phyloP scores from a whole-genome alignment of 1,140 invertebrate genomes.

The Zaprionus ornatus region DNA sequence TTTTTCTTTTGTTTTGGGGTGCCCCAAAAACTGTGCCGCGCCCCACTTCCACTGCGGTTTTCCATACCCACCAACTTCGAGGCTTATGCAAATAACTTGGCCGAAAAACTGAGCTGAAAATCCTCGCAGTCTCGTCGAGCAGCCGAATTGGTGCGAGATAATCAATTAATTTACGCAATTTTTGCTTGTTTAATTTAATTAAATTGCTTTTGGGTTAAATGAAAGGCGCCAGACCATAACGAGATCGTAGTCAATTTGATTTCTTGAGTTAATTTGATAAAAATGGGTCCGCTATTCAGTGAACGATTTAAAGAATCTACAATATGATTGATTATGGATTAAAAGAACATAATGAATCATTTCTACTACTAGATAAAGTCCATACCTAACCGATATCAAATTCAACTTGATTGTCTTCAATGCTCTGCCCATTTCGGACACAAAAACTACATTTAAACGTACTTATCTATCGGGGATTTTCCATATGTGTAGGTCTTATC shows the following conservation, averaged over 20 bases:
- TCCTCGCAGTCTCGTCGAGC: not conserved
- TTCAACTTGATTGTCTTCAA: not conserved
- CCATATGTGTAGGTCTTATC: slow-evolving; percentile 10
- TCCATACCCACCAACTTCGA: not conserved
- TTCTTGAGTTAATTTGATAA: not conserved
- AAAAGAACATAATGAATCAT: not conserved
- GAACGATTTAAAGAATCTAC: not conserved
- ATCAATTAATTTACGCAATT: slow-evolving; percentile 25
- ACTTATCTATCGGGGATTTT: slow-evolving; percentile 1
- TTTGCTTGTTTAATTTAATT: slow-evolving; percentile 18
- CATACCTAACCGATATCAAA: not conserved
- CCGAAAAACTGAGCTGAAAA: slow-evolving; percentile 9
- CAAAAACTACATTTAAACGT: not conserved
- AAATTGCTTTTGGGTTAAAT: slow-evolving; percentile 1
- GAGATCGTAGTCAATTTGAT: not conserved
- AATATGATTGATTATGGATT: not conserved
- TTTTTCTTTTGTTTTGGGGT: not conserved
- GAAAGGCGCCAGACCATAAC: not conserved
- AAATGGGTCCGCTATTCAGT: not conserved
- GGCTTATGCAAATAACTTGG: slow-evolving; percentile 37
- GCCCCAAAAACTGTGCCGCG: slow-evolving; percentile 11
- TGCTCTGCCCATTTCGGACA: not conserved
- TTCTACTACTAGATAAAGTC: not conserved
- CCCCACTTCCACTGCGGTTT: slow-evolving; percentile 7
- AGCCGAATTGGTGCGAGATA: not conserved